Base-by-base conservation (phyloP, 2,113 vertebrate species). In the Penelope pileata region DNA sequence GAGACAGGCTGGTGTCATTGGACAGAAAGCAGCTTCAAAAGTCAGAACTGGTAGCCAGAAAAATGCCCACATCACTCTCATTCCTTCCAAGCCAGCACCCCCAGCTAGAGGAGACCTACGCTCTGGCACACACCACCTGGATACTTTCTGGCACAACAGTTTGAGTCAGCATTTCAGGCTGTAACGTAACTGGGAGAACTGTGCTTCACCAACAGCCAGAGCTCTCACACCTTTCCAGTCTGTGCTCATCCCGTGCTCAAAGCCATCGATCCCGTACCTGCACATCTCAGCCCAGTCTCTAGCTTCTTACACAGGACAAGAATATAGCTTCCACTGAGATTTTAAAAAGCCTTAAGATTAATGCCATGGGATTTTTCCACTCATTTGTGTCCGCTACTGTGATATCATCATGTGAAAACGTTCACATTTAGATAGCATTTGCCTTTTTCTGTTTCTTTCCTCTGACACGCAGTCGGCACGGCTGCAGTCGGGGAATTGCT, bases 391-490 rank as follows among this genome's bases (percentile, higher is more conserved):
- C 30, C 38, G 8, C 32, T 78, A 8, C 7, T 78, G 18, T 78
- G 70, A 94, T 94, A 86, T 36, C 75, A 78, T 12, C 7, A 83
- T 26, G 14, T 58, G 63, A 89, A 94, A 92, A 86, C 38, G 85
- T 93, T 77, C 23, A 42, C 3, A 5, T 70, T 92, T 90, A 63
- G 68, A 86, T 4, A 77, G 32, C 1, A 1, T 83, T 86, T 74
- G 47, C 60, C 60, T 77, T 23, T 32, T 80, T 29, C 78, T 60
- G 59, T 47, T 42, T 10, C 17, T 51, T 58, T 79, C 67, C 74
- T 40, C 29, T 26, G 50, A 50, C 51, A 30, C 10, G 1, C 80
- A 60, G 32, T 8, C 91, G 86, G 80, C 76, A 88, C 0, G 0
- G 89, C 88, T 75, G 66, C 86, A 89, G 48, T 58, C 54, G 70